phyloP scores from a whole-genome alignment of 2,888 invertebrate species.

The Xestia c-nigrum region DNA sequence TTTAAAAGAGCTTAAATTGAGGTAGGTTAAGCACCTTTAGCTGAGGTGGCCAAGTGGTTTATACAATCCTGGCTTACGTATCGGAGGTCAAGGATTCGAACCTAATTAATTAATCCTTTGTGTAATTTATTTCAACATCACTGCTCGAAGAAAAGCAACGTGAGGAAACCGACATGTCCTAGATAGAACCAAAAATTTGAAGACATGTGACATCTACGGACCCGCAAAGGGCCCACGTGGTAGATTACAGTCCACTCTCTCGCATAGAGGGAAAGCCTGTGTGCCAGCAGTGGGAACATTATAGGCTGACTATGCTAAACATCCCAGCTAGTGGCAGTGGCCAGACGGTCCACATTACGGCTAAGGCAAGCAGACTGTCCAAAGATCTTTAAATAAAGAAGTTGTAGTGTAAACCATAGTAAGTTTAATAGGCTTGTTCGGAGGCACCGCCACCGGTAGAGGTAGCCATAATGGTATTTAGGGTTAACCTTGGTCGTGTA shows the following conservation, averaged over 20 bases:
- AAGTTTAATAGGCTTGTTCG: too few species aligned
- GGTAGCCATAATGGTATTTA: not conserved
- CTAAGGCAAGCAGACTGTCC: too few species aligned
- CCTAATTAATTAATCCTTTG: too few species aligned
- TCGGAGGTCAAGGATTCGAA: not conserved
- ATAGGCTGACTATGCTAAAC: not conserved
- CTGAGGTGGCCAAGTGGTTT: not conserved
- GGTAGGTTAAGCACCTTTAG: not conserved
- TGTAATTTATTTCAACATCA: not conserved
- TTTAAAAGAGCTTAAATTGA: constrained; percentile 30
- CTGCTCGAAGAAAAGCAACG: not conserved
- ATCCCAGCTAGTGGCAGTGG: not conserved
- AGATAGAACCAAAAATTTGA: not conserved
- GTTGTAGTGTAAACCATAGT: too few species aligned
- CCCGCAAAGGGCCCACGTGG: not conserved
- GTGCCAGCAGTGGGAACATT: not conserved
- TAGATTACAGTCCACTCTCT: not conserved
- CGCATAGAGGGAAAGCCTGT: not conserved
- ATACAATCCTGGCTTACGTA: not conserved
- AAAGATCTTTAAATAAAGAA: too few species aligned
- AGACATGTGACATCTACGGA: not conserved
- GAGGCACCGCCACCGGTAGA: too few species aligned
- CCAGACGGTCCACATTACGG: too few species aligned
- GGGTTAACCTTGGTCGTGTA: not conserved
- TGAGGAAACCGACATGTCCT: not conserved